Evolutionary conservation across 2,888 invertebrate genomes (phyloP).

Genomic region (Tillus elongatus): DNA sequence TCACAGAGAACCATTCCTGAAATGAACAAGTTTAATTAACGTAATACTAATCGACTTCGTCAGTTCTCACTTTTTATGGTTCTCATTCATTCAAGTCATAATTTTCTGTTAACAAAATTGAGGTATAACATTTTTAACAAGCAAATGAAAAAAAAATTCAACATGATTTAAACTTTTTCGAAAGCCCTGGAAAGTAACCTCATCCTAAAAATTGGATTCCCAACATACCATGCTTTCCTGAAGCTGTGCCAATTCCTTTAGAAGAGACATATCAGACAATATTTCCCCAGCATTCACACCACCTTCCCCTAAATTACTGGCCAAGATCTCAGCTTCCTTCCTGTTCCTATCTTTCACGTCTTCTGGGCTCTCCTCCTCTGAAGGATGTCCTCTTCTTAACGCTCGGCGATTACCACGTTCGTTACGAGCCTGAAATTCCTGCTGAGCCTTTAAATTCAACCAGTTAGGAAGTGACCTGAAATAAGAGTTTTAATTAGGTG

Average conservation of each 20-base stretch:
- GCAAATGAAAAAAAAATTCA: background rate
- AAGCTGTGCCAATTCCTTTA: slow-evolving; percentile 77
- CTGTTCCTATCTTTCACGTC: slow-evolving; percentile 70
- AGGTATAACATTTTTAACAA: background rate
- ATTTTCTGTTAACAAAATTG: too few relatives aligned
- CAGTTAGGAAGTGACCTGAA: slow-evolving; percentile 69
- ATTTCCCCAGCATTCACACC: slow-evolving; percentile 79
- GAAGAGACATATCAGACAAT: slow-evolving; percentile 69
- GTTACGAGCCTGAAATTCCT: slow-evolving; percentile 38
- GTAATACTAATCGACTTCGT: slow-evolving; percentile 2
- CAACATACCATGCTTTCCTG: slow-evolving; percentile 78
- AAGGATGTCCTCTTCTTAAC: slow-evolving; percentile 45
- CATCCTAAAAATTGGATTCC: slow-evolving; percentile 4
- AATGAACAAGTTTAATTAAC: slow-evolving; percentile 17
- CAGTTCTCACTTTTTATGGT: too few relatives aligned
- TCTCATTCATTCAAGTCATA: too few relatives aligned
- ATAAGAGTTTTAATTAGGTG: too few relatives aligned
- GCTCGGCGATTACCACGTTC: slow-evolving; percentile 34
- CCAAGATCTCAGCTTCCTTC: slow-evolving; percentile 87
- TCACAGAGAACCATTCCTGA: slow-evolving; percentile 73
- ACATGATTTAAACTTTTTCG: slow-evolving; percentile 4
- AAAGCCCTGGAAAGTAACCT: background rate
- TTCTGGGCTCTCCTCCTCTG: slow-evolving; percentile 68
- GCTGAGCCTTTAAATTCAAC: slow-evolving; percentile 54
- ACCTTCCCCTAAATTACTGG: slow-evolving; percentile 78